A percentile compares a stretch with the other conserved stretches of the same genome.
phyloP scores from a whole-genome alignment of 2,113 vertebrate species.

The Nerophis lumbriciformis region DNA sequence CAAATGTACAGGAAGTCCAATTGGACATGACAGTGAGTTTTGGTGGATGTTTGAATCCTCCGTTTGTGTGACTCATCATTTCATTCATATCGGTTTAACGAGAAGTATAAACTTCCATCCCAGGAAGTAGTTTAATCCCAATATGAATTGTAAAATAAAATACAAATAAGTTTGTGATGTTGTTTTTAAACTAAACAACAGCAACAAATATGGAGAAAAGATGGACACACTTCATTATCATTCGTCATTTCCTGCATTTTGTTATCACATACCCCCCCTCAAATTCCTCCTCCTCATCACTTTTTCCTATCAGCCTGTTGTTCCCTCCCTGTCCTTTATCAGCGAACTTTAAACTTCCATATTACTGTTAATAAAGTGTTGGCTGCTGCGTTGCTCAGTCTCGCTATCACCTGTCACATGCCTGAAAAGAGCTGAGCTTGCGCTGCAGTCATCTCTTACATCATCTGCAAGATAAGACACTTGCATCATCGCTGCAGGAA shows the following conservation, averaged over 20 bases:
- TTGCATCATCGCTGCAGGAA: slow-evolving; percentile 12
- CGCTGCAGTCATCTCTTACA: slow-evolving; percentile 18
- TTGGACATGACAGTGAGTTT: background rate
- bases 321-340: slow-evolving; percentile 28
- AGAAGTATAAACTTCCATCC: no score
- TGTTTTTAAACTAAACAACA: no score
- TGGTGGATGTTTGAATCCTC: background rate
- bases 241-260: background rate
- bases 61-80: background rate
- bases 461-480: slow-evolving; percentile 35
- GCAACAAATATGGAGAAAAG: no score
- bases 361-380: slow-evolving; percentile 46
- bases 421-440: slow-evolving; percentile 46
- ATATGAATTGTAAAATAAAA: no score
- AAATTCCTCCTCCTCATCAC: slow-evolving; percentile 35
- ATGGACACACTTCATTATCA: background rate
- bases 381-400: slow-evolving; percentile 8
- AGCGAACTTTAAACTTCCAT: slow-evolving; percentile 51
- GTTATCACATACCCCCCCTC: slow-evolving; percentile 9
- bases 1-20: background rate
- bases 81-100: no score
- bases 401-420: slow-evolving; percentile 34
- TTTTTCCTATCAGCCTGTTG: slow-evolving; percentile 43
- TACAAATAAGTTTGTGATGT: no score
- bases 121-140: no score